Base-by-base conservation (phyloP, 2,113 vertebrate genomes). In the Chitala chitala region DNA sequence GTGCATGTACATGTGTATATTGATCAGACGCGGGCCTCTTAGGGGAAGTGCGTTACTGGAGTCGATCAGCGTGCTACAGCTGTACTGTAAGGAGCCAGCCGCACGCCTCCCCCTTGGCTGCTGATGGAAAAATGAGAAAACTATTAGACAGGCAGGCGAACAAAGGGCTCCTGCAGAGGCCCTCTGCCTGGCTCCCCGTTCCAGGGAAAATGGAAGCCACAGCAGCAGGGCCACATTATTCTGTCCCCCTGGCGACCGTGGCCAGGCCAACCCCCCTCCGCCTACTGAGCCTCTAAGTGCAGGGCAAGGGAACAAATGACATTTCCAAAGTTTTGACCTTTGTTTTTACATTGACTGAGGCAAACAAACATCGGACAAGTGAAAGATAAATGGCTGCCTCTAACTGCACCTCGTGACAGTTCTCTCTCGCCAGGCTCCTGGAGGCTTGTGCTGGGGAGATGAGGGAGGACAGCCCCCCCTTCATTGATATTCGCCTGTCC, bases 271-370 rank as follows among this genome's bases (percentile, higher is more conserved):
- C 89, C 91, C 91, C 88, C 92, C 75, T 86, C 64, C 87, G 91
- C 84, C 90, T 85, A 85, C 84, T 79, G 87, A 91, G 87, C 91
- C 92, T 94, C 92, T 93, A 92, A 92, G 94, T 93, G 93, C 92
- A 93, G 91, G 93, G 91, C 91, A 91, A 92, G 81, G 91, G 89
- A 92, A 92, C 91, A 92, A 91, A 90, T 93, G 93, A 93, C 93
- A 94, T 94, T 94, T 94, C 92, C 90, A 94, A 93, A 93, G 92
- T 94, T 94, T 92, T 94, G 92, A 93, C 92, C 92, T 94, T 93
- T 91, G 83, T 87, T 87, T 84, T 87, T 86, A 76, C 86, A 78
- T 85, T 87, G 91, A 91, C 84, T 54, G 69, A 86, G 72, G 84
- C 71, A 56, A 59, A 46, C 20, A 70, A 33, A 69, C 70, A 58